Base-by-base conservation (phyloP, 2,888 invertebrate genomes). In the Drosophila sordidapex region DNA sequence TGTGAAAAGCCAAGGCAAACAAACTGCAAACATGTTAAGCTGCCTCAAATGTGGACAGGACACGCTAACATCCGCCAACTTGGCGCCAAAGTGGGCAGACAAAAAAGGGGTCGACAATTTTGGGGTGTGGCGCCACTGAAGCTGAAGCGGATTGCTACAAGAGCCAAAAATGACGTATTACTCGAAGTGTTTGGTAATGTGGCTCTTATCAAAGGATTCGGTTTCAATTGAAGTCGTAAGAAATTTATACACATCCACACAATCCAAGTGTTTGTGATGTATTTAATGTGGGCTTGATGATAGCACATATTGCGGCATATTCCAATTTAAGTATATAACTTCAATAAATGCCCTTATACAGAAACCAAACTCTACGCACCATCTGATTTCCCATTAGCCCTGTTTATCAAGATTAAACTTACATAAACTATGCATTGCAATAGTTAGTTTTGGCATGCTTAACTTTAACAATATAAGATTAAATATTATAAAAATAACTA, bases 1-100 rank as follows among this genome's bases (percentile, higher is more conserved):
- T 77, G 66, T 43, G 46, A 27, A 51, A 74, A 56, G 68, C 65
- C 25, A 69, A 49, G 18, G 52, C 61, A 70, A 70, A 56, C 57
- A 70, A 52, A 61, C 64, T 69, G 63, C 49, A 65, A 69, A 77
- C 51, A 59, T 49, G 74, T 68, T 63, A 54, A 66, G 57, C 38
- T 63, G 74, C 71, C 70, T 57, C 51, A 83, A 87, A 87, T 86
- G 83, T 83, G 63, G 70, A 75, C 72, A 77, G 87, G 74, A 86
- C 86, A 86, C 86, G 86, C 86, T 66, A 86, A 56, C 78, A 66
- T 69, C 38, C 79, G 80, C 51, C 83, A 73, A 65, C 58, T 70
- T 80, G 85, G 85, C 85, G 85, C 85, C 85, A 83, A 68, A 72
- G 77, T 60, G 75, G 75, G 73, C 76, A 74, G 82, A 73, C 82